Base-by-base conservation (phyloP, 2,888 invertebrate species). In the Pachycephus smyrnensis region DNA sequence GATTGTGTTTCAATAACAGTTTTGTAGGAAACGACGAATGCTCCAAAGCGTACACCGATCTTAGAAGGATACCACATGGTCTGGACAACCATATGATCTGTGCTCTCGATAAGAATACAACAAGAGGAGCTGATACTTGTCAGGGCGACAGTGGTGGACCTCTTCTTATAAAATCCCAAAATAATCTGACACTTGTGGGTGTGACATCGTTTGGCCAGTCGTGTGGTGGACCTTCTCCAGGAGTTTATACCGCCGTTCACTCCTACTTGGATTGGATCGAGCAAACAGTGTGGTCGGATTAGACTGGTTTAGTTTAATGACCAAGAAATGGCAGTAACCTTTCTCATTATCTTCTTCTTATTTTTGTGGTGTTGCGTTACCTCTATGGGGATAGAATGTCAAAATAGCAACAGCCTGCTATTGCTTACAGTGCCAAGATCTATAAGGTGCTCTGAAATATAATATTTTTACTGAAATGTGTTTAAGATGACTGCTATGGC, bases 61-160 rank as follows among this genome's bases (percentile, higher is more conserved):
- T 82, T 69, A 37, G 73, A 37, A 85, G 79, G 76, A 76, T 90
- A 30, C 87, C 89, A 0, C 36, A 73, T 9, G 91, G 91, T 37
- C 40, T 91, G 32, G 87, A 87, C 73, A 84, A 86, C 0, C 82
- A 80, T 30, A 83, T 90, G 84, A 81, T 91, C 11, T 91, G 91
- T 68, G 86, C 87, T 0, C 75, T 84, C 30, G 90, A 91, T 71
- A 69, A 15, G 0, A 86, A 88, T 73, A 11, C 32, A 1, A 86
- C 82, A 4, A 82, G 86, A 73, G 75, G 81, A 32, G 75, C 89
- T 11, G 88, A 91, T 71, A 84, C 88, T 23, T 91, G 91, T 68
- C 85, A 83, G 11, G 91, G 90, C 2, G 90, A 90, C 76, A 90
- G 90, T 68, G 91, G 90, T 11, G 90, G 90, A 1, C 91, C 90